Evolutionary conservation across 1,140 invertebrate species (phyloP), one percentile per base, ranked within the genome.

Genomic region (Leptopilina clavipes): DNA sequence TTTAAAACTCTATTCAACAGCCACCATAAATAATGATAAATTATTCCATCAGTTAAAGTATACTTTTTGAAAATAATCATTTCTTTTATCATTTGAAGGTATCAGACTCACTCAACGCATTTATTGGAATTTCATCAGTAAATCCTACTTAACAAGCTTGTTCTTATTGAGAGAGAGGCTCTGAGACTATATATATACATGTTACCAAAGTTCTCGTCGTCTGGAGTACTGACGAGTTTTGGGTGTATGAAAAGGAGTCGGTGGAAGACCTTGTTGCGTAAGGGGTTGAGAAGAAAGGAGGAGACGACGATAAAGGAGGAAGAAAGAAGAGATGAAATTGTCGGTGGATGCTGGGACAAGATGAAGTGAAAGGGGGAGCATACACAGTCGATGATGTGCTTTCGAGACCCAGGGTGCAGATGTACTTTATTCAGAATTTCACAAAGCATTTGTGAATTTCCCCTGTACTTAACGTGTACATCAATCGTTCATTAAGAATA

Each of bases 281-380:
- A 65, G 59, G 22, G 22, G 22, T 65, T 65, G 1, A 6, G 25
- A n/a, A 19, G 6, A 31, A 22, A n/a, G 3, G 37, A 40, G 8
- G 7, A 40, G 37, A 40, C 17, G 52, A 54, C 52, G 52, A 19
- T 54, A n/a, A 54, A 54, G 25, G 25, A 65, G 22, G 59, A 37
- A 72, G 82, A 81, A 83, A 83, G 74, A 75, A 83, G 81, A 79
- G 82, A 80, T 80, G 82, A 83, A 81, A 83, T 81, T 76, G 81
- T 79, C 82, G 80, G 74, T 74, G 75, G 73, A 73, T 76, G 71
- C 59, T 77, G 75, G 22, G 25, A 31, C 25, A 31, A 37, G 59
- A 72, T 22, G 74, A 43, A 48, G 72, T n/a, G 14, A 65, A 54
- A 59, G 40, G n/a, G 48, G 10, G 45, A 25, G 9, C 14, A 18